Evolutionary conservation across 37 sponge, comb jelly and placozoan species (phyloP), one percentile per base, ranked within the genome.

Genomic region (Ephydatia muelleri): DNA sequence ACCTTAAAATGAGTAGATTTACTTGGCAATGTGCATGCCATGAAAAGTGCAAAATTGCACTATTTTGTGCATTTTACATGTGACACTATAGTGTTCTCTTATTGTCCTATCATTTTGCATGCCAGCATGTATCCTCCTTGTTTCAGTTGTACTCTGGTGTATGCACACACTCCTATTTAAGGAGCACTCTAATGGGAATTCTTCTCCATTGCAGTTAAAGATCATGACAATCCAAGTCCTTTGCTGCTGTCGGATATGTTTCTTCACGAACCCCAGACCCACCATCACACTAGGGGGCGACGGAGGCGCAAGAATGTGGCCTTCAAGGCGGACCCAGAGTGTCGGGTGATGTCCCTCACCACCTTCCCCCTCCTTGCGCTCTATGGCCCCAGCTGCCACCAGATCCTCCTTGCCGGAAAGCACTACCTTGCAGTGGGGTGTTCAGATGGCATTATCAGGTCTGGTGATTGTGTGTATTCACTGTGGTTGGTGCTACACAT

Each of bases 381-480:
- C 57, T 57, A 13, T 21, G 38, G 77, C 34, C 6, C 69, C 16
- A 47, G 31, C 25, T 4, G 14, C n/a, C 23, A 67, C 16, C 9
- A 72, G 49, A 35, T 12, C 16, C 19, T 32, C n/a, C 49, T 69
- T 27, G 0, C 25, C 28, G 32, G 66, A 28, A 37, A 33, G 21
- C 83, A 83, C 73, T 93, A 86, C 38, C 77, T 93, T 11, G 80
- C 77, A 35, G 93, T 85, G 36, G 93, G 83, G 6, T 93, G 93
- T 71, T 93, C 93, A 31, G 93, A 93, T 86, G 80, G 81, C 4
- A 49, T 87, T 21, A 72, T 93, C 26, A 89, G 93, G 93, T 93
- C 22, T 57, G 57, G 16, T 57, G 57, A 11, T 57, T 57, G 9
- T 57, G 57, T 3, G 3, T 6, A 43, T 43, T 43, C 6, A 27